Conservation (phyloP, 2,797 vertebrate species). For the Siniperca scherzeri region DNA sequence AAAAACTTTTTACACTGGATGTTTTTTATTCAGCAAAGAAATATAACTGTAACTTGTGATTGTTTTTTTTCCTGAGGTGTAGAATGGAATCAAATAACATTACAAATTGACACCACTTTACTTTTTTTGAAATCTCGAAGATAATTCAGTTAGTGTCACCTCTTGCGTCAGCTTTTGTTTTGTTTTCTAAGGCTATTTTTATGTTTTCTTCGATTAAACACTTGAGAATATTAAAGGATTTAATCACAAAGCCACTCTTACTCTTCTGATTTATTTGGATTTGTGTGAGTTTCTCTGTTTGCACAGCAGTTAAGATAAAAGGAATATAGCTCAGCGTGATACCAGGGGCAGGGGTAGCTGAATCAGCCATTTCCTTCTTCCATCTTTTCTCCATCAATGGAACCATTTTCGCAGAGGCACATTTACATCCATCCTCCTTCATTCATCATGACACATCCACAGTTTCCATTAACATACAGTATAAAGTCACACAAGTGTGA, state of each 20-base stretch:
- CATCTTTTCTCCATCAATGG: conserved; percentile 29
- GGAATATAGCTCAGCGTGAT: neutral
- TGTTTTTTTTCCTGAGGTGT: conserved; percentile 29
- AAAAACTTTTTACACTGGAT: conserved; percentile 47
- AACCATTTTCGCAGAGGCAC: conserved; percentile 25
- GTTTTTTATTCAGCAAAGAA: conserved; percentile 48
- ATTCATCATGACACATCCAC: conserved; percentile 30
- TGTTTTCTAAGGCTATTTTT: conserved; percentile 79
- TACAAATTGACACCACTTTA: conserved; percentile 35
- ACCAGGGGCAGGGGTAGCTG: neutral
- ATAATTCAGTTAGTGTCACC: conserved; percentile 52
- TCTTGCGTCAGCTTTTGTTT: conserved; percentile 63
- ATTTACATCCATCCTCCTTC: conserved; percentile 25
- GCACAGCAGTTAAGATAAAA: conserved; percentile 11
- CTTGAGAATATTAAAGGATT: conserved; percentile 82
- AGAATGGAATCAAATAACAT: conserved; percentile 26
- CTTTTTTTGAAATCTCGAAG: conserved; percentile 24
- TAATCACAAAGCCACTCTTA: conserved; percentile 71
- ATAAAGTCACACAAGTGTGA: neutral
- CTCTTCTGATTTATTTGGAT: conserved; percentile 71
- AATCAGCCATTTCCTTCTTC: conserved; percentile 1
- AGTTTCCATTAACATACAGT: neutral
- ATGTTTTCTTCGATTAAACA: conserved; percentile 77
- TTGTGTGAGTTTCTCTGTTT: conserved; percentile 64
- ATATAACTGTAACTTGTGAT: conserved; percentile 36